Evolutionary conservation across 2,797 vertebrate species (phyloP), one percentile per base, ranked within the genome.

Genomic region (Chanos chanos): DNA sequence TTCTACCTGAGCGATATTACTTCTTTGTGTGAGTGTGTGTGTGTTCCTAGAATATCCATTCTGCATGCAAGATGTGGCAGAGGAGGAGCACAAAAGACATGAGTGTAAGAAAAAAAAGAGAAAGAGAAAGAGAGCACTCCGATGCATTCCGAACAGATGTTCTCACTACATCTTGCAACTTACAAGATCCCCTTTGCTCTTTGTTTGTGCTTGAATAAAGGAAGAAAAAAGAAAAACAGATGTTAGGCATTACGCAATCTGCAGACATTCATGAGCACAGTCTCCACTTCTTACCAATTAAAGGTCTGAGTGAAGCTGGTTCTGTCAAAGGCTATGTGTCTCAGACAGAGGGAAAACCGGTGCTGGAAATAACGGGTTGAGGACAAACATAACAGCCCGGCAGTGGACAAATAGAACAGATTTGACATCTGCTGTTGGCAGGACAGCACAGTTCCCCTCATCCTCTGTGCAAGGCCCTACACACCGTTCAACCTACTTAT

Each of bases 191-290:
- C 43, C 28, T 62, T 36, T 15, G 47, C 22, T 50, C 54, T 49
- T 53, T 47, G 52, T 44, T 15, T 52, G 25, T 9, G 1, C 15
- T 37, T 28, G n/a, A 33, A 6, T 25, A 16, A 12, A 24, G n/a
- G 22, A 25, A 21, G 7, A 22, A 16, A 45, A 30, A 13, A 48
- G 58, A 22, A 21, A 62, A 52, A 54, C 66, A 70, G 43, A 73
- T 73, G 64, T 61, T 44, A n/a, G 19, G n/a, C 39, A 49, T 68
- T 76, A 65, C 3, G 44, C 31, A 73, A 63, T 54, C 18, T 41
- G 33, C 21, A 21, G 39, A 27, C 44, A 31, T 41, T 61, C 16
- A 12, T 24, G 16, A 40, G 25, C n/a, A 18, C 6, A 39, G 25
- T 48, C 22, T 4, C 8, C 31, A 36, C 24, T 49, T 12, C 43